Evolutionary conservation across 1,140 invertebrate species (phyloP).

Genomic region (Arion vulgaris): DNA sequence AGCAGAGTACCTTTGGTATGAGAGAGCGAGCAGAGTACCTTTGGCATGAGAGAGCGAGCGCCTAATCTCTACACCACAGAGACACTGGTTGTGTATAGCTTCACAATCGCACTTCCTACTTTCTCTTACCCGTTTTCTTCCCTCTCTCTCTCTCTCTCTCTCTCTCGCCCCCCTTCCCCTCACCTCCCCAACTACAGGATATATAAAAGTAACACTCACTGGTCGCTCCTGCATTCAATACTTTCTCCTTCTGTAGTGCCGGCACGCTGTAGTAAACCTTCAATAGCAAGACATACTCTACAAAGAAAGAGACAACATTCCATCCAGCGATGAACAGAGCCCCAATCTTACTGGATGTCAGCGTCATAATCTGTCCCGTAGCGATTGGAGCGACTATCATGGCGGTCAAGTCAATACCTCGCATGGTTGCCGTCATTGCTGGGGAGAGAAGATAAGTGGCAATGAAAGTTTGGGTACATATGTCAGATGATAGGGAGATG

Average conservation of each 20-base stretch:
- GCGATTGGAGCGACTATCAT: conserved; percentile 73
- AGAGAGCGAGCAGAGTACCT: too few relatives aligned
- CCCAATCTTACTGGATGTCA: conserved; percentile 55
- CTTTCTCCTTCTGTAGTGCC: conserved; percentile 52
- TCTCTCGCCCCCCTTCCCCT: not conserved
- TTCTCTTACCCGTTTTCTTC: not conserved
- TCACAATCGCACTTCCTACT: not conserved
- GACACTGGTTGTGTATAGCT: too few relatives aligned
- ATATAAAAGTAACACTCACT: too few relatives aligned
- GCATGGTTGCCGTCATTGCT: conserved; percentile 58
- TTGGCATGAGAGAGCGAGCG: too few relatives aligned
- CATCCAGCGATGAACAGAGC: conserved; percentile 73
- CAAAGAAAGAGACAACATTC: conserved; percentile 73
- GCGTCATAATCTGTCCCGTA: conserved; percentile 73
- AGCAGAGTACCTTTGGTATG: too few relatives aligned
- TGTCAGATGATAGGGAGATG: too few relatives aligned
- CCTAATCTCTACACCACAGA: too few relatives aligned
- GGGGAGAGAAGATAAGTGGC: not conserved
- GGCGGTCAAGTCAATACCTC: conserved; percentile 74
- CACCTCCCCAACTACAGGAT: too few relatives aligned
- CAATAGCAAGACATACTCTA: conserved; percentile 72
- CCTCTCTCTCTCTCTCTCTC: conserved; percentile 14
- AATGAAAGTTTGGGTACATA: too few relatives aligned
- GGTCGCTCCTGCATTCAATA: too few relatives aligned
- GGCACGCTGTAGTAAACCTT: conserved; percentile 71